Conservation (phyloP, 2,113 vertebrate species). For the Helogale parvula region DNA sequence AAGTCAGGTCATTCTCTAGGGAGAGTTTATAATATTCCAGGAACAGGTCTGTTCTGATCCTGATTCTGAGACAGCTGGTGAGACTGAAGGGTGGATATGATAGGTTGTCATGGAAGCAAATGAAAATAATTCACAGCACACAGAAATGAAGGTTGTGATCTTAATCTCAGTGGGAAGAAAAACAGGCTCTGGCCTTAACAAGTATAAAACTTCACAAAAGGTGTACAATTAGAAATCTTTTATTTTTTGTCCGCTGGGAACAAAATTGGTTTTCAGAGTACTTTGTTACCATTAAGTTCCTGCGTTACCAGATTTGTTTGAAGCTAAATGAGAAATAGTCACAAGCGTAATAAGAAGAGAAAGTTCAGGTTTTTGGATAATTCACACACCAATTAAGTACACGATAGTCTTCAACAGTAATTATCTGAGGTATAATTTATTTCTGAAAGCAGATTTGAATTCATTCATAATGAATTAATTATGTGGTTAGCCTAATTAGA, state of each 20-base stretch:
- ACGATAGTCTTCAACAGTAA: conserved; percentile 78
- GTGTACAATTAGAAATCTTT: neutral
- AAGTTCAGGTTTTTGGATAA: conserved; percentile 75
- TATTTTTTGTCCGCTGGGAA: neutral
- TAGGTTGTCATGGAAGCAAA: neutral
- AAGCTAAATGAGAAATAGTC: conserved; percentile 67
- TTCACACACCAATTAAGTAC: conserved; percentile 80
- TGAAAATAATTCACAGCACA: neutral
- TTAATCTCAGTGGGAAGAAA: conserved; percentile 21
- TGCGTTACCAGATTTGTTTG: conserved; percentile 64
- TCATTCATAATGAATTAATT: conserved; percentile 82
- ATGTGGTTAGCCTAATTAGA: conserved; percentile 77
- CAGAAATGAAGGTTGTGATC: neutral
- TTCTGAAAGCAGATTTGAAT: conserved; percentile 81
- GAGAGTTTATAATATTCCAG: neutral
- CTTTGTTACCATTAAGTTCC: conserved; percentile 52
- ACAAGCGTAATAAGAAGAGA: conserved; percentile 60
- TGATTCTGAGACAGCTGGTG: neutral
- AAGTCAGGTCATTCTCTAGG: neutral
- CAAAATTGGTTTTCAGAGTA: conserved; percentile 55
- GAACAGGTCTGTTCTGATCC: neutral
- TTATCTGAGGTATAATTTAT: conserved; percentile 81
- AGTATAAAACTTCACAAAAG: conserved; percentile 17
- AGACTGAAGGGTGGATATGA: neutral
- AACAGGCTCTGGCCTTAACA: neutral